Base-by-base conservation (phyloP, 23 tunicate genomes). In the Halocynthia roretzi region DNA sequence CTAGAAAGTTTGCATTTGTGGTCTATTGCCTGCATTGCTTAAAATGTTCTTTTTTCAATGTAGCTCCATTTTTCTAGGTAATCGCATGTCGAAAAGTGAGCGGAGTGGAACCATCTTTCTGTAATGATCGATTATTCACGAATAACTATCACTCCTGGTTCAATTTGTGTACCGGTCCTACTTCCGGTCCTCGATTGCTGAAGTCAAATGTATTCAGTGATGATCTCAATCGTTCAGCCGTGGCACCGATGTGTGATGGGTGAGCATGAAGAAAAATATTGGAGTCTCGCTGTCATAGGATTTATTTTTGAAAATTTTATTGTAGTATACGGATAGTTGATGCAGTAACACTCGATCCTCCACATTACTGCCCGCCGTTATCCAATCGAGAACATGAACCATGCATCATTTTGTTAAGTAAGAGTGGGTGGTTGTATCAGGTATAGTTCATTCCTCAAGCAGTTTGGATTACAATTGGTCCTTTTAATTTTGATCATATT, bases 141-240 rank as follows among this genome's bases (percentile, higher is more conserved):
- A 84, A 87, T 52, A 87, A 87, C 51, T 87, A 87, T 65, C 83
- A 70, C 31, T 63, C 93, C 8, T 87, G 93, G 93, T 87, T 82
- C 71, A 77, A 82, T 71, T 23, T 87, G 68, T 87, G 66, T 68
- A 87, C 93, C 48, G 83, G 86, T 11, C 93, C 93, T 31, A 77
- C 93, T 15, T 77, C 93, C 23, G 93, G 86, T 20, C 93, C 93
- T 61, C 17, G 44, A 52, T 75, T 87, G 21, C 82, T 87, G 86
- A 76, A 50, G 12, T 72, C 82, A 8, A 71, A 82, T 64, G 14
- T 86, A 8, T 65, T 86, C 22, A 14, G 23, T n/a, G 71, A 74
- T 53, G 51, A 19, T 51, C 51, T 51, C 75, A 9, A 15, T 15
- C 17, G 71, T 15, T 67, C 19, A 15, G 71, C 71, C 21, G 22